Percentiles rank a stretch among this genome's conserved stretches.
These are phyloP conservation scores for Acronicta aceris DNA, from an alignment of 2,888 invertebrate genomes.

Conservation along the genomic window DNA sequence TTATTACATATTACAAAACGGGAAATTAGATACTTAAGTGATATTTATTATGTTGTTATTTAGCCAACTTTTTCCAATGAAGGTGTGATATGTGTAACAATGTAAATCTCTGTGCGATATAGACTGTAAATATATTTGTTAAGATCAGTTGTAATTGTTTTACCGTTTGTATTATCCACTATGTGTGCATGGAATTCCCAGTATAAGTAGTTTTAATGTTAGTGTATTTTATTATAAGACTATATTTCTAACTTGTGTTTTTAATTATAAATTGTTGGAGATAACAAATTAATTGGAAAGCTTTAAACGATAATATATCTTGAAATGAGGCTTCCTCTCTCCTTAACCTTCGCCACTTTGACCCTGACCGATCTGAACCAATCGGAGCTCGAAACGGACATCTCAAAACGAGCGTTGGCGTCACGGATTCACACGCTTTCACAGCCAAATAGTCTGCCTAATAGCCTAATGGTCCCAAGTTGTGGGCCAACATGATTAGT, in stretches of 20 bases:
- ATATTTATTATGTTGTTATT: conserved; percentile 39
- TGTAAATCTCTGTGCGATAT: conserved; percentile 28
- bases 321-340: too few relatives aligned
- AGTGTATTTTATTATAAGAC: conserved; percentile 52
- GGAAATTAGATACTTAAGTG: conserved; percentile 38
- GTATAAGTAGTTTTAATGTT: conserved; percentile 47
- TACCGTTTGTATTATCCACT: conserved; percentile 24
- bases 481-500: too few relatives aligned
- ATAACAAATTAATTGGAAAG: too few relatives aligned
- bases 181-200: conserved; percentile 43
- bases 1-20: conserved; percentile 9
- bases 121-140: conserved; percentile 53
- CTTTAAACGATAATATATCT: too few relatives aligned
- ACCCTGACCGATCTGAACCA: too few relatives aligned
- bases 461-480: too few relatives aligned
- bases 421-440: too few relatives aligned
- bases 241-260: conserved; percentile 44
- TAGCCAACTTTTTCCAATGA: conserved; percentile 12
- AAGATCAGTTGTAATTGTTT: conserved; percentile 45
- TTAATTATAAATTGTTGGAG: background rate
- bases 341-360: too few relatives aligned
- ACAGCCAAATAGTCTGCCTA: too few relatives aligned
- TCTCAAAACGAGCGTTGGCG: too few relatives aligned
- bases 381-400: too few relatives aligned
- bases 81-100: conserved; percentile 13